These are phyloP conservation scores for Apolygus lucorum DNA, from an alignment of 1,140 invertebrate species.

Conservation along the genomic window DNA sequence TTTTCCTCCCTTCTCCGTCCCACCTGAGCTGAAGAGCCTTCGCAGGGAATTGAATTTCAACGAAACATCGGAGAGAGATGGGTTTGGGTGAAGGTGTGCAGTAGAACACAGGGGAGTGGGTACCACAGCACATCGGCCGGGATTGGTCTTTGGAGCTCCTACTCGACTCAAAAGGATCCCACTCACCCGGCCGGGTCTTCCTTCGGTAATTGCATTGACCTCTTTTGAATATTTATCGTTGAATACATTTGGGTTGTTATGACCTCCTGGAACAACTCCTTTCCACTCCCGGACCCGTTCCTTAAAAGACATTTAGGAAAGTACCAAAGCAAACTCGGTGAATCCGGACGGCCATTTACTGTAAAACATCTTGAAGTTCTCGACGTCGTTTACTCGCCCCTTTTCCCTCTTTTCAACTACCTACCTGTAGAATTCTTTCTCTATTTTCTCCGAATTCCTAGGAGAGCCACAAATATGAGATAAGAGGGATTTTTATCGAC, in stretches of 20 bases:
- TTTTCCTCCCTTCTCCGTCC: too few relatives aligned
- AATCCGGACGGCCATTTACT: background rate
- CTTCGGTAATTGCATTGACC: slow-evolving; percentile 11
- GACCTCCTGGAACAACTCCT: background rate
- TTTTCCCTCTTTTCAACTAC: background rate
- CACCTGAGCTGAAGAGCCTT: background rate
- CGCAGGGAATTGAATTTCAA: background rate
- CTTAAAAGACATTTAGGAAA: slow-evolving; percentile 2
- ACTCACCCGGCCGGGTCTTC: background rate
- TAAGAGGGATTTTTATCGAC: too few relatives aligned
- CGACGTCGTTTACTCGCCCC: background rate
- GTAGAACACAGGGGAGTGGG: background rate
- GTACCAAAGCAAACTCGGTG: background rate
- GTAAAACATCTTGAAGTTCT: background rate
- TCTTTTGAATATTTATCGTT: slow-evolving; percentile 15
- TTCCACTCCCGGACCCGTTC: background rate
- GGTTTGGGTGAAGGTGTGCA: too few relatives aligned
- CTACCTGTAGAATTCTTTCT: background rate
- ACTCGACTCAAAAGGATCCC: background rate
- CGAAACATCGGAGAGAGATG: background rate
- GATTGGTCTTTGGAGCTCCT: background rate
- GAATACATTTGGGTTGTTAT: slow-evolving; percentile 11
- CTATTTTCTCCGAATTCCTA: too few relatives aligned
- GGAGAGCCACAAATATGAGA: too few relatives aligned
- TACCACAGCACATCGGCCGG: background rate